Percentiles rank a stretch among this genome's conserved stretches.
Evolutionary conservation across 2,113 vertebrate species (phyloP).

Genomic region (Benthochromis sp.): DNA sequence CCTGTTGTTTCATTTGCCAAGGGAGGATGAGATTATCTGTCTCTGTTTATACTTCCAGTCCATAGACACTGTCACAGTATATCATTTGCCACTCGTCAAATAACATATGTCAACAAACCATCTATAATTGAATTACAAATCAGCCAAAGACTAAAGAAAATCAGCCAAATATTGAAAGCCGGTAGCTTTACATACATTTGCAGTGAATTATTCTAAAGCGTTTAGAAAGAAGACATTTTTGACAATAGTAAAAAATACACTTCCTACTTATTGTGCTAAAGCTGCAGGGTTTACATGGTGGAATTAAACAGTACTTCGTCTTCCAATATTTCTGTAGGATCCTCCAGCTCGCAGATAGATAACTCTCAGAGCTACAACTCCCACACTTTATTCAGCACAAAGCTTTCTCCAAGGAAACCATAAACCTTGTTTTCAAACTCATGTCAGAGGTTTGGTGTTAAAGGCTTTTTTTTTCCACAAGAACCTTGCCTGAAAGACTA

Average conservation of each 20-base stretch:
- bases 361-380: slow-evolving; percentile 23
- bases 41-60: neutral
- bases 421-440: slow-evolving; percentile 46
- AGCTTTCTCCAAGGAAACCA: slow-evolving; percentile 30
- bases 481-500: slow-evolving; percentile 59
- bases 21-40: neutral
- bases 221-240: neutral
- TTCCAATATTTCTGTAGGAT: slow-evolving; percentile 7
- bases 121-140: slow-evolving; percentile 13
- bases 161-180: neutral
- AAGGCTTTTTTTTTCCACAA: slow-evolving; percentile 5
- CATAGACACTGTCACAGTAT: neutral
- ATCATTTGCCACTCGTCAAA: neutral
- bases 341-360: neutral
- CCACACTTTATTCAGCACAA: slow-evolving; percentile 29
- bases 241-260: neutral
- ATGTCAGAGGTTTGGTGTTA: slow-evolving; percentile 39
- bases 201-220: neutral
- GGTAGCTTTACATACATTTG: neutral
- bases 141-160: neutral
- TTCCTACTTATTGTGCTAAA: neutral
- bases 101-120: neutral
- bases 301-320: slow-evolving; percentile 20
- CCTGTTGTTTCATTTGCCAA: neutral
- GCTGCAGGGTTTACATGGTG: slow-evolving; percentile 3